Evolutionary conservation across 2,888 invertebrate genomes (phyloP).

Genomic region (Apotomis capreana): DNA sequence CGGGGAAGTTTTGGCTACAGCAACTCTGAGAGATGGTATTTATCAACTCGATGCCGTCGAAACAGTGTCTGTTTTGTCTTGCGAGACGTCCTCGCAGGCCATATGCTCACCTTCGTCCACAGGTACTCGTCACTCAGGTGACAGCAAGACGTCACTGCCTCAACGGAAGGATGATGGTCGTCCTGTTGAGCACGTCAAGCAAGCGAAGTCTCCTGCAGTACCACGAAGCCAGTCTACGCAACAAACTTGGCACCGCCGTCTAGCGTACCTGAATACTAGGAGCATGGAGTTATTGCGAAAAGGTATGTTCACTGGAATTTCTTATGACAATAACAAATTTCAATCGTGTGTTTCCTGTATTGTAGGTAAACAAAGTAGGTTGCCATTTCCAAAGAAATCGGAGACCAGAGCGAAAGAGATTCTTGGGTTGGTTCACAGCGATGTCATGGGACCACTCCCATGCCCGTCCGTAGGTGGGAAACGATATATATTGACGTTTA

Average conservation of each 20-base stretch:
- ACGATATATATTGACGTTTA: neutral
- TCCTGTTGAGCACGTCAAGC: neutral
- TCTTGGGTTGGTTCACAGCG: neutral
- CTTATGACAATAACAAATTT: slow-evolving; percentile 1
- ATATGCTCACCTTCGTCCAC: neutral
- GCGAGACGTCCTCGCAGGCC: neutral
- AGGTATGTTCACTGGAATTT: slow-evolving; percentile 9
- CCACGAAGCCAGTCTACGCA: neutral
- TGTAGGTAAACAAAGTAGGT: neutral
- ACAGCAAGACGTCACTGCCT: neutral
- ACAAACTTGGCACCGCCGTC: neutral
- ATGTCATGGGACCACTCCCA: neutral
- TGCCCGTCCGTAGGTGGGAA: slow-evolving; percentile 1
- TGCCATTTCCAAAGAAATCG: neutral
- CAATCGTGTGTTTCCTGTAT: neutral
- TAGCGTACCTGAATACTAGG: neutral
- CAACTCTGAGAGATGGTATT: neutral
- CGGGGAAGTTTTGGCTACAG: neutral
- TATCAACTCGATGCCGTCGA: neutral
- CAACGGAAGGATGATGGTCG: neutral
- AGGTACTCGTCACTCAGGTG: neutral
- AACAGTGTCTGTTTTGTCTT: neutral
- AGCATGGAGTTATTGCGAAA: slow-evolving; percentile 1
- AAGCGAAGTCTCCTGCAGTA: neutral
- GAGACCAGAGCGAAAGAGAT: neutral